phyloP scores from a whole-genome alignment of 2,113 vertebrate genomes.

The Pleuronectes platessa region DNA sequence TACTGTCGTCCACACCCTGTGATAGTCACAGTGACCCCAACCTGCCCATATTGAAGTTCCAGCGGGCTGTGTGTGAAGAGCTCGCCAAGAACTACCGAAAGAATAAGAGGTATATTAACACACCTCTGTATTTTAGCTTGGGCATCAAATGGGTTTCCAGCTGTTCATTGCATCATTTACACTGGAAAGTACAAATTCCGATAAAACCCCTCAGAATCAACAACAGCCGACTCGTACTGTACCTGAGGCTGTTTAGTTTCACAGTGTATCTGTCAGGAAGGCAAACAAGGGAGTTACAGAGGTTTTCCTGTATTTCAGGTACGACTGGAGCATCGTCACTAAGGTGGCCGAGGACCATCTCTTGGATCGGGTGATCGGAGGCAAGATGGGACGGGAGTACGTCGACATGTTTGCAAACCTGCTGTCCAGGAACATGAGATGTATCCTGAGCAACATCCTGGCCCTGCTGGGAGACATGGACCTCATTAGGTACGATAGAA shows the following conservation, averaged over 20 bases:
- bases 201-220: too few relatives aligned
- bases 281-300: neutral
- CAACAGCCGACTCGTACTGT: too few relatives aligned
- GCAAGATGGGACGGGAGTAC: constrained; percentile 88
- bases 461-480: constrained; percentile 85
- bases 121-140: neutral
- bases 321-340: constrained; percentile 83
- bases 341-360: constrained; percentile 79
- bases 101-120: constrained; percentile 75
- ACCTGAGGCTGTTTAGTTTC: too few relatives aligned
- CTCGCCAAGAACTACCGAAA: constrained; percentile 84
- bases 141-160: too few relatives aligned
- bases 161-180: too few relatives aligned
- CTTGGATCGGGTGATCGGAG: constrained; percentile 90
- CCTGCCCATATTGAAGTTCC: constrained; percentile 87
- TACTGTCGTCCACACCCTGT: constrained; percentile 42
- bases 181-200: too few relatives aligned
- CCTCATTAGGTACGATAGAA: constrained; percentile 87
- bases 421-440: constrained; percentile 85
- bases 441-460: constrained; percentile 86
- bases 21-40: constrained; percentile 7
- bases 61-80: constrained; percentile 86
- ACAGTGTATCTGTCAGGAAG: too few relatives aligned
- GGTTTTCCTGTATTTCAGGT: constrained; percentile 47
- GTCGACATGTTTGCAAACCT: constrained; percentile 88